These are phyloP conservation scores for Pleuronectes platessa DNA, from an alignment of 2,113 vertebrate species.

Conservation along the genomic window DNA sequence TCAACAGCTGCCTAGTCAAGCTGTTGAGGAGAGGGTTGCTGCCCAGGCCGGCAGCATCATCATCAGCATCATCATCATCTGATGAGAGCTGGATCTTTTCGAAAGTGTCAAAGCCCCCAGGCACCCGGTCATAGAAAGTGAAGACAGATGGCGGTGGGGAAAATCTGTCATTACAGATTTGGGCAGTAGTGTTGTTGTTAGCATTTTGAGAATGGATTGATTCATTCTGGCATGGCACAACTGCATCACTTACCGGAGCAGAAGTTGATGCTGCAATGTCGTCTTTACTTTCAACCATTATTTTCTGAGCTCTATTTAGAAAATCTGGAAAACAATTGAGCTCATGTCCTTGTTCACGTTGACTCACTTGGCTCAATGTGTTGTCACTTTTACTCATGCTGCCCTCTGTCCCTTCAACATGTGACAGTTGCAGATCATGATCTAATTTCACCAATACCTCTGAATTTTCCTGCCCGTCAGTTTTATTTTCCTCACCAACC, in stretches of 20 bases:
- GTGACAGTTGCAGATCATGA: slow-evolving; percentile 3
- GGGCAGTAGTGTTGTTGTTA: slow-evolving; percentile 8
- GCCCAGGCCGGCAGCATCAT: slow-evolving; percentile 56
- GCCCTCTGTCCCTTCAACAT: slow-evolving; percentile 5
- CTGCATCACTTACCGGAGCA: slow-evolving; percentile 46
- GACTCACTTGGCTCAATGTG: not conserved
- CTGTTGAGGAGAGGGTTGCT: slow-evolving; percentile 59
- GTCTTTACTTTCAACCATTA: slow-evolving; percentile 19
- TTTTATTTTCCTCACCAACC: slow-evolving; percentile 6
- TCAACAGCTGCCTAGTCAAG: slow-evolving; percentile 37
- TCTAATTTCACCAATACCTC: slow-evolving; percentile 1
- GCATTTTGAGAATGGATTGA: slow-evolving; percentile 38
- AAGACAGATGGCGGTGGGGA: slow-evolving; percentile 46
- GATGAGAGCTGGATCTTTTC: slow-evolving; percentile 80
- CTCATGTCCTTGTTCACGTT: slow-evolving; percentile 8
- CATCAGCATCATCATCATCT: slow-evolving; percentile 49
- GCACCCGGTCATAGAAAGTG: slow-evolving; percentile 17
- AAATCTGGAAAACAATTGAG: slow-evolving; percentile 9
- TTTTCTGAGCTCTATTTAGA: slow-evolving; percentile 12
- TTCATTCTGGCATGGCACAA: slow-evolving; percentile 56
- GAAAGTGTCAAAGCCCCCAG: slow-evolving; percentile 77
- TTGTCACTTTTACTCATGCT: not conserved
- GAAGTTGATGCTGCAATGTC: not conserved
- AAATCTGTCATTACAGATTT: slow-evolving; percentile 40
- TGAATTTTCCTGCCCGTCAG: not conserved